Percentiles rank a stretch among this genome's conserved stretches.
Conservation (phyloP, 2,888 invertebrate species). For the Thalpophila matura region DNA sequence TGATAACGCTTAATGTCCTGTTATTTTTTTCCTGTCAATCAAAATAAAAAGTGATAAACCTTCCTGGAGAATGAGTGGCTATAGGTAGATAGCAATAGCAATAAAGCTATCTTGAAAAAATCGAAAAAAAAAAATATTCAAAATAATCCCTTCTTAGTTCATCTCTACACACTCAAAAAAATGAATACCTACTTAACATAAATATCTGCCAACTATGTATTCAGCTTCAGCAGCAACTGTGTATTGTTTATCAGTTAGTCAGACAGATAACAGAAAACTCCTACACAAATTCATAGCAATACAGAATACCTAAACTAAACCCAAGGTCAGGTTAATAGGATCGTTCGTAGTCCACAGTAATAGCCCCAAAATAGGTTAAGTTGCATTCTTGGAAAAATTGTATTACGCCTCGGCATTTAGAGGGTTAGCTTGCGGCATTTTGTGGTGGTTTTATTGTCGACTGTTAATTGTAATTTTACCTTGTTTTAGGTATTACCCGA, state of each 20-base stretch:
- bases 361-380: slow-evolving; percentile 51
- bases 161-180: too few species aligned
- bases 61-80: too few species aligned
- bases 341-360: slow-evolving; percentile 43
- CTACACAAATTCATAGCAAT: slow-evolving; percentile 19
- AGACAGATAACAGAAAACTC: slow-evolving; percentile 1
- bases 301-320: slow-evolving; percentile 37
- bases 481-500: slow-evolving; percentile 25
- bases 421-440: slow-evolving; percentile 50
- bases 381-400: slow-evolving; percentile 63
- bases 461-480: slow-evolving; percentile 41
- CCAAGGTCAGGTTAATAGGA: slow-evolving; percentile 51
- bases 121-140: too few species aligned
- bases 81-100: too few species aligned
- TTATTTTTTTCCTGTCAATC: slow-evolving; percentile 34
- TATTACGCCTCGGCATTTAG: slow-evolving; percentile 56
- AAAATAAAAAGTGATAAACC: slow-evolving; percentile 6
- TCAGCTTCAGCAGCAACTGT: too few species aligned
- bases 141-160: too few species aligned
- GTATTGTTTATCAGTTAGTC: too few species aligned
- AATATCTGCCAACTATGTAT: too few species aligned
- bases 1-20: slow-evolving; percentile 11
- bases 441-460: slow-evolving; percentile 26
- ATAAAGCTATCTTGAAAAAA: too few species aligned
- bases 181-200: too few species aligned